Evolutionary conservation across 2,888 invertebrate species (phyloP).

Genomic region (Drosophila conformis): DNA sequence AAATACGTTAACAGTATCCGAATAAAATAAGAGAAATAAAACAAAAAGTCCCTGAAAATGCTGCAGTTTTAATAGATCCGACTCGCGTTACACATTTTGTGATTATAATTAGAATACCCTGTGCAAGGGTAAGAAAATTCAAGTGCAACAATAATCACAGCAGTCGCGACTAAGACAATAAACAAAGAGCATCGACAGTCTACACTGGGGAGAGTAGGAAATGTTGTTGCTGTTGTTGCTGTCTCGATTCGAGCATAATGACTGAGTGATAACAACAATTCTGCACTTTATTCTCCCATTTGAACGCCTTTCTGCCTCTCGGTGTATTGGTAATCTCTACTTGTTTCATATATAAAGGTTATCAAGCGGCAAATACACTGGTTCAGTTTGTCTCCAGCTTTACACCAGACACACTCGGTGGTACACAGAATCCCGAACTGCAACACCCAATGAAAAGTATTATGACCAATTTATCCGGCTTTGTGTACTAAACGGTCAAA

Average conservation of each 20-base stretch:
- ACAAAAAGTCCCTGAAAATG: background rate
- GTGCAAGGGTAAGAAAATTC: background rate
- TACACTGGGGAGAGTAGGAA: conserved; percentile 19
- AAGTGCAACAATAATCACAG: conserved; percentile 33
- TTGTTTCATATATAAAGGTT: conserved; percentile 61
- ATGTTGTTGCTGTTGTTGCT: conserved; percentile 10
- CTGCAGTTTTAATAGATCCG: no score
- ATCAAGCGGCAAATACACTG: conserved; percentile 41
- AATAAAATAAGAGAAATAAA: background rate
- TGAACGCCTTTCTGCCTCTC: conserved; percentile 5
- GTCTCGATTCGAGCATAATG: conserved; percentile 55
- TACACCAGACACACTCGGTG: conserved; percentile 2
- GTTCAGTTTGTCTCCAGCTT: conserved; percentile 53
- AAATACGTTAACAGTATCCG: background rate
- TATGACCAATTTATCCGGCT: conserved; percentile 13
- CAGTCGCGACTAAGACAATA: conserved; percentile 10
- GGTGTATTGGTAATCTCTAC: conserved; percentile 31
- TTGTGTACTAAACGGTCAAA: conserved; percentile 1
- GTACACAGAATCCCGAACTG: background rate
- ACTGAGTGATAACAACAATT: conserved; percentile 57
- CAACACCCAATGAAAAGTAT: conserved; percentile 16
- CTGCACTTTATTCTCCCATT: conserved; percentile 33
- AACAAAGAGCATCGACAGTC: conserved; percentile 44
- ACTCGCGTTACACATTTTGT: background rate
- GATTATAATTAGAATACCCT: background rate